These are phyloP conservation scores for Aphidius colemani DNA, from an alignment of 2,888 invertebrate species.

Conservation along the genomic window DNA sequence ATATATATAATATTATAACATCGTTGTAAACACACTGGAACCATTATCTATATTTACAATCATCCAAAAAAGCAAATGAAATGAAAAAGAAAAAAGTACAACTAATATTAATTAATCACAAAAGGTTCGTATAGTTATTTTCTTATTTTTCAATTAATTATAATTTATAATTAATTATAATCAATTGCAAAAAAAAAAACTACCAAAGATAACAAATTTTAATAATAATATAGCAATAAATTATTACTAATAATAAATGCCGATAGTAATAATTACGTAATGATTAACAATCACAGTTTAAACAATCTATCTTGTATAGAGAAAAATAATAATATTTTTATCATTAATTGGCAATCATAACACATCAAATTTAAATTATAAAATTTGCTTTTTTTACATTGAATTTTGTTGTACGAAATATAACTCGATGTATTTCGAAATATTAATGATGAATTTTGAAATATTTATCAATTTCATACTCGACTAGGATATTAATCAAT, in stretches of 20 bases:
- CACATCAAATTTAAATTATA: too few relatives aligned
- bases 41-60: not conserved
- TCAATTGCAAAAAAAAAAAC: not conserved
- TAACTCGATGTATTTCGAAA: too few relatives aligned
- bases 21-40: conserved; percentile 21
- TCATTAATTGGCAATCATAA: not conserved
- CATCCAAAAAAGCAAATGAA: not conserved
- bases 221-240: conserved; percentile 1
- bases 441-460: too few relatives aligned
- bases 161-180: too few relatives aligned
- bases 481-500: not conserved
- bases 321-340: conserved; percentile 3
- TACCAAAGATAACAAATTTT: not conserved
- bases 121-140: not conserved
- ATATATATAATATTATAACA: conserved; percentile 15
- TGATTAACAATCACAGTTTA: conserved; percentile 17
- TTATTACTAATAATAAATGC: conserved; percentile 1
- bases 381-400: too few relatives aligned
- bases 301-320: not conserved
- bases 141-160: too few relatives aligned
- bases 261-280: conserved; percentile 6
- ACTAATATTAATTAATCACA: conserved; percentile 13
- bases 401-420: too few relatives aligned
- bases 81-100: conserved; percentile 5
- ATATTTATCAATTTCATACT: conserved; percentile 1